Evolutionary conservation across 2,113 vertebrate genomes (phyloP).

Genomic region (Prionailurus bengalensis): DNA sequence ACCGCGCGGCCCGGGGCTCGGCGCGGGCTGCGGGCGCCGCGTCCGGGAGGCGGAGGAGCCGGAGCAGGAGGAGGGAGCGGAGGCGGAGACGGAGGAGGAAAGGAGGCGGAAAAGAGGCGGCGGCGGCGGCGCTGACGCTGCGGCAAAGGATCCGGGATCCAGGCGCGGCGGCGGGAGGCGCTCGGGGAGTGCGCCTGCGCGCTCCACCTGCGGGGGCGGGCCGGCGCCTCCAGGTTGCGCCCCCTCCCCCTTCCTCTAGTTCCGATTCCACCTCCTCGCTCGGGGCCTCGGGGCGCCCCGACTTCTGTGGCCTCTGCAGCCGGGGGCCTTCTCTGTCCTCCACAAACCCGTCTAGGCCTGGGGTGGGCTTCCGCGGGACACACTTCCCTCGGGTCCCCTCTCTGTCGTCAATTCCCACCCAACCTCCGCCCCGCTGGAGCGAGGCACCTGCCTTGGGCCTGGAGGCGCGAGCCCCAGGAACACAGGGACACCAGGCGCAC

Average conservation of each 20-base stretch:
- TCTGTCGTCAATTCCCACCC: not conserved
- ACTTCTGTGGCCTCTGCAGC: not conserved
- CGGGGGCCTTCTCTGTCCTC: not conserved
- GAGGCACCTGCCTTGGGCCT: not conserved
- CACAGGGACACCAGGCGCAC: not conserved
- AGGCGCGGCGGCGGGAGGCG: not conserved
- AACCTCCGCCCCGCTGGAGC: not conserved
- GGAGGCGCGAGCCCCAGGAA: not conserved
- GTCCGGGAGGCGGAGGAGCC: not conserved
- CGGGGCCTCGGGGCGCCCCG: fast-evolving
- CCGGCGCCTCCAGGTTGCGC: not conserved
- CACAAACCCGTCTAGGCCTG: not conserved
- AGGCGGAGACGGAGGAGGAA: not conserved
- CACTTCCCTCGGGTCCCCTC: not conserved
- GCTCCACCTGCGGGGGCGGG: conserved; percentile 71
- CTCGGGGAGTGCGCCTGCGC: conserved; percentile 75
- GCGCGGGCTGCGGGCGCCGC: conserved; percentile 15
- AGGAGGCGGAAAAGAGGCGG: not conserved
- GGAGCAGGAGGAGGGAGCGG: not conserved
- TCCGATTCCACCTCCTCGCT: fast-evolving
- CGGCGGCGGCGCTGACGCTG: conserved; percentile 69
- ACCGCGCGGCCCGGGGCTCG: conserved; percentile 42
- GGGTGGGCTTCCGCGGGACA: not conserved
- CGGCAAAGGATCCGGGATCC: conserved; percentile 66
- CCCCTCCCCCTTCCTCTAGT: not conserved